A percentile compares a stretch with the other conserved stretches of the same genome.
Evolutionary conservation across 2,113 vertebrate genomes (phyloP).

Genomic region (Bagarius yarrelli): DNA sequence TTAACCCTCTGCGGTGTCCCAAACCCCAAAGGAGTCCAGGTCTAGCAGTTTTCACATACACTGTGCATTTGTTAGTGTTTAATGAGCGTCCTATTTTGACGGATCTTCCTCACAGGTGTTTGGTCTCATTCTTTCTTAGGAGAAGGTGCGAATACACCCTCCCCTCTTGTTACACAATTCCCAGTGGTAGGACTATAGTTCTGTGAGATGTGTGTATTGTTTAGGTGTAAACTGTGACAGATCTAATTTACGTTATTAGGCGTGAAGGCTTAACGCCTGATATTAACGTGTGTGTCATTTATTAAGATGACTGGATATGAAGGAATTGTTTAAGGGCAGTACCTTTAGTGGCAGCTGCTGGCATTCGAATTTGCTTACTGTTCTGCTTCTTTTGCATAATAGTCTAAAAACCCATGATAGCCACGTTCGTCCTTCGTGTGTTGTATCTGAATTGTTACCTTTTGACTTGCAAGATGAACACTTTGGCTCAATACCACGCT

Average conservation of each 20-base stretch:
- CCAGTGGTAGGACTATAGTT: neutral
- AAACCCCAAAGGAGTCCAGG: neutral
- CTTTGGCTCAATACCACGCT: neutral
- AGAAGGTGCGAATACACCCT: neutral
- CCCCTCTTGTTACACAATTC: neutral
- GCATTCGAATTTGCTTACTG: neutral
- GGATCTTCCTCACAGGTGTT: neutral
- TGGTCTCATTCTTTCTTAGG: neutral
- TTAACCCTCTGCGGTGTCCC: neutral
- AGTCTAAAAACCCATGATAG: neutral
- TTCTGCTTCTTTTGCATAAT: neutral
- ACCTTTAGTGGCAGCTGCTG: neutral
- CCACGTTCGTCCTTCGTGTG: neutral
- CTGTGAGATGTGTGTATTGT: neutral
- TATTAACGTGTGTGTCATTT: neutral
- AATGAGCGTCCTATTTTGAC: neutral
- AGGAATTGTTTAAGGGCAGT: neutral
- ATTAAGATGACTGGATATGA: neutral
- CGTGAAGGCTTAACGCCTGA: neutral
- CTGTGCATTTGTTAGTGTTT: neutral
- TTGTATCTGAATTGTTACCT: neutral
- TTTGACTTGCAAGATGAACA: neutral
- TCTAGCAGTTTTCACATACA: neutral
- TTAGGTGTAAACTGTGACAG: neutral
- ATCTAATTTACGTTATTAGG: neutral